Evolutionary conservation across 2,888 invertebrate genomes (phyloP).

Genomic region (Amiota communis): DNA sequence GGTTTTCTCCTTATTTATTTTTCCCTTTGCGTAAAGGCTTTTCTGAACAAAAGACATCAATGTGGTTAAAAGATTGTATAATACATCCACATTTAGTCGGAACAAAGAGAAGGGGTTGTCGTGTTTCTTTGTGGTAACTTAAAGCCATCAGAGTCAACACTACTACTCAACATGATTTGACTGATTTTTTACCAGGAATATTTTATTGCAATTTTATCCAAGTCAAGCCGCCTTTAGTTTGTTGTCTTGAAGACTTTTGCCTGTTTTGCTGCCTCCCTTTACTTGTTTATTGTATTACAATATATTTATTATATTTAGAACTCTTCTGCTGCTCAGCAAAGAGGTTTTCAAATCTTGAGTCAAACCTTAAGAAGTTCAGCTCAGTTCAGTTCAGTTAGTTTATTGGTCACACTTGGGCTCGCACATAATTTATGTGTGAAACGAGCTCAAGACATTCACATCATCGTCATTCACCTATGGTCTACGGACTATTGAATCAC

Average conservation of each 20-base stretch:
- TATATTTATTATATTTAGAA: too few species aligned
- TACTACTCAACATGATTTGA: constrained; percentile 25
- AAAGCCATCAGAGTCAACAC: constrained; percentile 18
- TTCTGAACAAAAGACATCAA: background rate
- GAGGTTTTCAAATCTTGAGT: too few species aligned
- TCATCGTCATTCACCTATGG: constrained; percentile 47
- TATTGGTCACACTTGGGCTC: constrained; percentile 71
- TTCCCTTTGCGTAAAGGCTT: background rate
- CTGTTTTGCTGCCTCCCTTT: background rate
- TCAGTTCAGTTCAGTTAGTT: constrained; percentile 59
- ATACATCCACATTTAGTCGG: background rate
- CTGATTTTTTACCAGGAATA: constrained; percentile 67
- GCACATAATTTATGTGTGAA: constrained; percentile 70
- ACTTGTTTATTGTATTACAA: background rate
- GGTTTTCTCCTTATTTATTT: background rate
- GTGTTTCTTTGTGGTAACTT: constrained; percentile 18
- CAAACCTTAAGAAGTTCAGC: background rate
- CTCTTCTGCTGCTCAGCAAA: too few species aligned
- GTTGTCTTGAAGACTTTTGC: constrained; percentile 2
- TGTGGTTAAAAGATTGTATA: constrained; percentile 7
- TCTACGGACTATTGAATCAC: background rate
- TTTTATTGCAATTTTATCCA: constrained; percentile 60
- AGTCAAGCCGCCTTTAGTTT: background rate
- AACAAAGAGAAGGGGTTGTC: background rate
- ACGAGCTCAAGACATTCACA: constrained; percentile 59